Percentiles rank a stretch among this genome's conserved stretches.
Evolutionary conservation across 2,888 invertebrate species (phyloP).

Genomic region (Drosophila antonietae): DNA sequence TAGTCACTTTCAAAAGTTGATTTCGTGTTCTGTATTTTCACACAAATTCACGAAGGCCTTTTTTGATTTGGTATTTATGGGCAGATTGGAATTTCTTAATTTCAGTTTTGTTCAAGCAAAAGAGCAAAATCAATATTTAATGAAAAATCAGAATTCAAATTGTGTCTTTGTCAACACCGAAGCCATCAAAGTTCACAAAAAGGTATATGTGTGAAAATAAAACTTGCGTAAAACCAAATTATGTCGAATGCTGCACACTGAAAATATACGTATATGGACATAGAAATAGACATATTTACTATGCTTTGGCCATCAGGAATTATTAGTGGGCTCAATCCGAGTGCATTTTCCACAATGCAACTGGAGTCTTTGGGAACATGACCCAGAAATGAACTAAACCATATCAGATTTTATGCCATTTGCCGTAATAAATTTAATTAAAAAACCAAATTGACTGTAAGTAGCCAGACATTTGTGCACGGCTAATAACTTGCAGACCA

Average conservation of each 20-base stretch:
- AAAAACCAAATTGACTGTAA: constrained; percentile 65
- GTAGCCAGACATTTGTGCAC: constrained; percentile 10
- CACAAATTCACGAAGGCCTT: no score
- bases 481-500: constrained; percentile 45
- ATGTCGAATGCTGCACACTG: constrained; percentile 48
- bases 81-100: no score
- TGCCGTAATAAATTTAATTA: constrained; percentile 77
- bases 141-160: neutral
- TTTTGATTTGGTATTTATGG: no score
- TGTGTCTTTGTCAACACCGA: neutral
- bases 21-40: no score
- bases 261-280: neutral
- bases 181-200: constrained; percentile 20
- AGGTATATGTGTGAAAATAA: constrained; percentile 56
- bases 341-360: constrained; percentile 30
- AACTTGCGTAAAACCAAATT: constrained; percentile 62
- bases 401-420: constrained; percentile 72
- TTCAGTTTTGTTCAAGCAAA: neutral
- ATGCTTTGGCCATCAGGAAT: constrained; percentile 58
- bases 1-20: no score
- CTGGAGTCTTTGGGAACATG: constrained; percentile 67
- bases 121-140: neutral
- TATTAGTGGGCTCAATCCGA: constrained; percentile 35
- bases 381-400: constrained; percentile 70
- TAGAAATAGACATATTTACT: neutral